Evolutionary conservation across 2,888 invertebrate species (phyloP).

Genomic region (Beris chalybata): DNA sequence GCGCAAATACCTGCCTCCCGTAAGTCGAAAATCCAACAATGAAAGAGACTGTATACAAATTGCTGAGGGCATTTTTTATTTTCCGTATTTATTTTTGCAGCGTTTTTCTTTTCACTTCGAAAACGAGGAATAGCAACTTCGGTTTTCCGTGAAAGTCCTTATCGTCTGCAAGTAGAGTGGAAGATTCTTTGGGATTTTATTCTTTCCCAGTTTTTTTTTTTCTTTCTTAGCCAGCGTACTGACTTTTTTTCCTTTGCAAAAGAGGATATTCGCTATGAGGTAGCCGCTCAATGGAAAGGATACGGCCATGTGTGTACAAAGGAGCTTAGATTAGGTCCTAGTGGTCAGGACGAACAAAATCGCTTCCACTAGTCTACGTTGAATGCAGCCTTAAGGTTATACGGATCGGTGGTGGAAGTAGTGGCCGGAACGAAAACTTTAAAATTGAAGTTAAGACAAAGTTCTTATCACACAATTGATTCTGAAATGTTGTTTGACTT

Average conservation of each 20-base stretch:
- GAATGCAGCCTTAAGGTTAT: background rate
- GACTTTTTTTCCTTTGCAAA: too few relatives aligned
- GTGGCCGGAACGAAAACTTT: conserved; percentile 1
- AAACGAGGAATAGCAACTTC: background rate
- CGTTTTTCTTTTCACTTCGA: background rate
- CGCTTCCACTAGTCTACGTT: background rate
- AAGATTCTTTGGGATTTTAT: too few relatives aligned
- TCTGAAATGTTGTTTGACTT: conserved; percentile 14
- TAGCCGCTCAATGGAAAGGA: too few relatives aligned
- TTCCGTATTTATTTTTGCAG: background rate
- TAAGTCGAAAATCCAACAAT: conserved; percentile 2
- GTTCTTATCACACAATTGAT: conserved; percentile 18
- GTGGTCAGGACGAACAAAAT: background rate
- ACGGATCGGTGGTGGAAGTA: background rate
- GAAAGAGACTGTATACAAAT: conserved; percentile 8
- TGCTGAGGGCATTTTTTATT: conserved; percentile 3
- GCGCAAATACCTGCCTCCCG: background rate
- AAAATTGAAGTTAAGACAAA: conserved; percentile 21
- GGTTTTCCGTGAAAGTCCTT: too few relatives aligned
- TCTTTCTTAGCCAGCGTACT: too few relatives aligned
- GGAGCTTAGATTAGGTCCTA: conserved; percentile 13
- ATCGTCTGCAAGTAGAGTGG: too few relatives aligned
- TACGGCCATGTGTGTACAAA: background rate
- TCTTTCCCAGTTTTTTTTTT: too few relatives aligned
- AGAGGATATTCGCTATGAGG: too few relatives aligned